These are phyloP conservation scores for Ornithoptera alexandrae DNA, from an alignment of 2,888 invertebrate genomes.

Conservation along the genomic window DNA sequence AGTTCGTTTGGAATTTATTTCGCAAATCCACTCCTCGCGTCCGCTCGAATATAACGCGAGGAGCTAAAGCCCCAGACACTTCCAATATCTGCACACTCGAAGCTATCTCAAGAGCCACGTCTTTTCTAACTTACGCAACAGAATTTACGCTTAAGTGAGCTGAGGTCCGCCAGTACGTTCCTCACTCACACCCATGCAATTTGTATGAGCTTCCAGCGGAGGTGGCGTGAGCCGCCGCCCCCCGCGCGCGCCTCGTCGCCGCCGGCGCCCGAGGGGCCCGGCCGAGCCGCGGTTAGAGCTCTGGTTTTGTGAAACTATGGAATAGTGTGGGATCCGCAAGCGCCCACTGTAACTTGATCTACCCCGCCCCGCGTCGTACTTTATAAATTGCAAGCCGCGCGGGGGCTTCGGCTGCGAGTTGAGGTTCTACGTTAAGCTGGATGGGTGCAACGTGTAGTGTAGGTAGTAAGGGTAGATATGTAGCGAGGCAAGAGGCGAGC, in stretches of 20 bases:
- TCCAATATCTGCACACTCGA: slow-evolving; percentile 59
- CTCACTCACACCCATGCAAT: slow-evolving; percentile 75
- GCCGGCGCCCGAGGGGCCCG: slow-evolving; percentile 53
- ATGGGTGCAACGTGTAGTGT: slow-evolving; percentile 35
- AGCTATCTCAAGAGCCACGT: slow-evolving; percentile 70
- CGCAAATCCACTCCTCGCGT: slow-evolving; percentile 2
- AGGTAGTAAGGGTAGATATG: slow-evolving; percentile 69
- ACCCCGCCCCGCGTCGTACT: slow-evolving; percentile 38
- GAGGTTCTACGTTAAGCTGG: slow-evolving; percentile 48
- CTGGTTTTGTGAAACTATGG: slow-evolving; percentile 72
- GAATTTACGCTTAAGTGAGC: slow-evolving; percentile 77
- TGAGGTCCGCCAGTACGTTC: slow-evolving; percentile 71
- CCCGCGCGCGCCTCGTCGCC: slow-evolving; percentile 43
- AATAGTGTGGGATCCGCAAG: slow-evolving; percentile 71
- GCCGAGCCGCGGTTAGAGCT: slow-evolving; percentile 66
- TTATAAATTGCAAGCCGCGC: slow-evolving; percentile 23
- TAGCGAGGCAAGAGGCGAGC: slow-evolving; percentile 68
- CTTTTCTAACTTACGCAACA: slow-evolving; percentile 77
- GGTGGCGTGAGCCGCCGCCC: slow-evolving; percentile 40
- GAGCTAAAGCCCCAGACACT: slow-evolving; percentile 47
- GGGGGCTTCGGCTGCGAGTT: slow-evolving; percentile 38
- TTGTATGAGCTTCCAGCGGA: slow-evolving; percentile 61
- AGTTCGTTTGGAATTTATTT: slow-evolving; percentile 13
- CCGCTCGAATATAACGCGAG: slow-evolving; percentile 32
- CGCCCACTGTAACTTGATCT: slow-evolving; percentile 49